Base-by-base conservation (phyloP, 2,113 vertebrate genomes). In the Siniperca knerii region DNA sequence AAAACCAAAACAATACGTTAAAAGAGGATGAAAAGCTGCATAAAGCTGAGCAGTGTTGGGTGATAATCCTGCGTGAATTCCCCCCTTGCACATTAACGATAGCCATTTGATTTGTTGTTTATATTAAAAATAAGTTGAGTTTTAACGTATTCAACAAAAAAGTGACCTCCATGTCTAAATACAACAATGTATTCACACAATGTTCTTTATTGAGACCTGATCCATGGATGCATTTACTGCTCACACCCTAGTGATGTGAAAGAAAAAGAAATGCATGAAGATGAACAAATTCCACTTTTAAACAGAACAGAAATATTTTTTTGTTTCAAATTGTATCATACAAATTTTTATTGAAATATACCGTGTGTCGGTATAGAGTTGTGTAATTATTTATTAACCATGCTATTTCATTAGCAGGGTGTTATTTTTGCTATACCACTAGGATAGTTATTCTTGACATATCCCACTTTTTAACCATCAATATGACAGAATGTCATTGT, bases 1-100 rank as follows among this genome's bases (percentile, higher is more conserved):
- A 48, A 62, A 35, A 75, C 25, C 57, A 48, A 61, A 37, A 35
- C 42, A 33, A 21, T 2, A 15, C 29, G 16, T 74, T 25, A 60
- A 52, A 79, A 66, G 8, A n/a, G 21, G 23, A 60, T 15, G 23
- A 58, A 73, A 77, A 40, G 18, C 12, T 46, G 42, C 60, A 54
- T 1, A 52, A 3, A 50, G 44, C 0, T 21, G 42, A 46, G 0
- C 0, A 0, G 33, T 21, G 55, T 9, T 48, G 21, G 7, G 6
- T 8, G 21, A 25, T 46, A 13, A 46, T 60, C n/a, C 0, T 57
- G 25, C 52, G 20, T 29, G 29, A 50, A 8, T 52, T 46, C 25
- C 13, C 6, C 40, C 29, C 13, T 21, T 35, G 8, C 13, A 66
- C 11, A 8, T 10, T 6, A 40, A 3, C 6, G 8, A 25, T 20